Percentiles rank a stretch among this genome's conserved stretches.
These are phyloP conservation scores for Anoncus sp. DNA, from an alignment of 2,888 invertebrate genomes.

Conservation along the genomic window DNA sequence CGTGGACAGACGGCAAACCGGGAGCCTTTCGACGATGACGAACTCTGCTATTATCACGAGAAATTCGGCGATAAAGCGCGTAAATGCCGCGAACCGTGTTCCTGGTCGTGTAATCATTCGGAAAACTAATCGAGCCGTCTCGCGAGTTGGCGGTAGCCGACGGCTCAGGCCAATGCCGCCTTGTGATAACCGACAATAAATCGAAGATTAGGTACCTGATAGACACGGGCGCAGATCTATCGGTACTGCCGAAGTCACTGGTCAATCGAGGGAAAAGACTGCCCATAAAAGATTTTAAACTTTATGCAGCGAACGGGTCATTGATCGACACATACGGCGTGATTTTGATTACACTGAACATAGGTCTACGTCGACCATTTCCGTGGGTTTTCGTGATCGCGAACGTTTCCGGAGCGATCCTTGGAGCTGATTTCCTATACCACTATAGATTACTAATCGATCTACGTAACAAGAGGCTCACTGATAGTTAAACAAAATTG, in stretches of 20 bases:
- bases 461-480: no score
- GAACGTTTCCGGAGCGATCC: conserved; percentile 9
- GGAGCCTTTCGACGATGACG: conserved; percentile 10
- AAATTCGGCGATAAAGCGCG: conserved; percentile 40
- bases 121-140: conserved; percentile 46
- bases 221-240: conserved; percentile 52
- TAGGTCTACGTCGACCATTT: conserved; percentile 39
- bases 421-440: conserved; percentile 46
- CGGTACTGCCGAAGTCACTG: conserved; percentile 30
- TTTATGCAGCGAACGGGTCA: conserved; percentile 45
- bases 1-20: no score
- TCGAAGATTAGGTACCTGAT: conserved; percentile 19
- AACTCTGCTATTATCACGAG: conserved; percentile 46
- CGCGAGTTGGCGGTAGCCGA: no score
- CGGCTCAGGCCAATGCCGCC: conserved; percentile 51
- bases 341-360: conserved; percentile 5
- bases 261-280: no score
- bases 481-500: no score
- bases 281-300: no score
- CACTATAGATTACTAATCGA: no score
- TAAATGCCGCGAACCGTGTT: no score
- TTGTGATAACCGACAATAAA: conserved; percentile 30
- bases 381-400: conserved; percentile 32
- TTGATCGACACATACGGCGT: conserved; percentile 27
- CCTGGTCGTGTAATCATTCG: conserved; percentile 12